Evolutionary conservation across 2,888 invertebrate species (phyloP), one percentile per base, ranked within the genome.

Genomic region (Campoplex capitator): DNA sequence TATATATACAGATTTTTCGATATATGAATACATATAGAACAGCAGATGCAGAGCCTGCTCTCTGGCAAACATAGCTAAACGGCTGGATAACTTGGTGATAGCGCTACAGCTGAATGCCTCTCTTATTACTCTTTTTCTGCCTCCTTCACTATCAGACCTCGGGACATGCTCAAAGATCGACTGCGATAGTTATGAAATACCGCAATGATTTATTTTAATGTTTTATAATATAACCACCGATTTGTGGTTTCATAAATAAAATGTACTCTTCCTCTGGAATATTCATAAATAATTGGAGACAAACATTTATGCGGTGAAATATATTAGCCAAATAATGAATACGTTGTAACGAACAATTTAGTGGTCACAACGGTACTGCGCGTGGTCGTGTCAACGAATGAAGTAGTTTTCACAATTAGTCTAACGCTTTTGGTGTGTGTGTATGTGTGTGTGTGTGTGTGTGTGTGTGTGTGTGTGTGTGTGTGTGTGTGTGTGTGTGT

Each of bases 41-140:
- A 83, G 71, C 82, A 85, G 88, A 87, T 85, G 75, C 78, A 79
- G 84, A 82, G 84, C 42, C 42, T 85, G 51, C 42, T n/a, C 74
- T 67, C 71, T 79, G 83, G 78, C 85, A 85, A 79, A 54, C 71
- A 83, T 75, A 58, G 79, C 76, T 65, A 73, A 79, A 76, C 78
- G 74, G 23, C n/a, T 51, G 77, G 78, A 56, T 78, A 87, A 83
- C 86, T 83, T 67, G 42, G 70, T 56, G 76, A 86, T 80, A 83
- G 76, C 68, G 35, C n/a, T 75, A 68, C 81, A 54, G 70, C 48
- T 70, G 75, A 83, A 83, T 77, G 70, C 48, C 58, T 79, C 65
- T 62, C 80, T 80, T 62, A 80, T 80, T 80, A 58, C 71, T 71
- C 79, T 58, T 32, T 68, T 71, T 28, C 58, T 71, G 23, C 48